Percentiles rank a stretch among this genome's conserved stretches.
Conservation (phyloP, 1,140 invertebrate species). For the Chironomus tepperi region DNA sequence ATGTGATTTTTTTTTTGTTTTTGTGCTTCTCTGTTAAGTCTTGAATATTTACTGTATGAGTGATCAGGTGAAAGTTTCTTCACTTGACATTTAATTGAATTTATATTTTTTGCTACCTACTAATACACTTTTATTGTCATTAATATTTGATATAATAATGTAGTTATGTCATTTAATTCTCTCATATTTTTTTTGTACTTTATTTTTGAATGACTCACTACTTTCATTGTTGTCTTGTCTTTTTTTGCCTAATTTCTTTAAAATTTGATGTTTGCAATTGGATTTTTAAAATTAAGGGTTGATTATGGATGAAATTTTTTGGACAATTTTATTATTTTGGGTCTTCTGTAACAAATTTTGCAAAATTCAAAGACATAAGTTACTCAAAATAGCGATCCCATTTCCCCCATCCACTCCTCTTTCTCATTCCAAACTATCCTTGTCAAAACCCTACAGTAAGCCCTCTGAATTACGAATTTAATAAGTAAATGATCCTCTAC, state of each 20-base stretch:
- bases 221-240: background rate
- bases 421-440: too few relatives aligned
- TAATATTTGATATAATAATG: background rate
- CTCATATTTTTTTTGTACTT: too few relatives aligned
- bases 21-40: background rate
- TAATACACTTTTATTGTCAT: conserved; percentile 4
- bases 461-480: too few relatives aligned
- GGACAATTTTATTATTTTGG: too few relatives aligned
- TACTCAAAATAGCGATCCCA: too few relatives aligned
- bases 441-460: too few relatives aligned
- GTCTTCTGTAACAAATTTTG: too few relatives aligned
- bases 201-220: background rate
- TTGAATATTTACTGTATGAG: background rate
- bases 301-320: background rate
- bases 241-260: too few relatives aligned
- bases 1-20: background rate
- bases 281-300: background rate
- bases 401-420: too few relatives aligned
- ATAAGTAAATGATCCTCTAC: too few relatives aligned
- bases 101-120: background rate
- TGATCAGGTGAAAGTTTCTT: conserved; percentile 7
- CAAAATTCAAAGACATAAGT: too few relatives aligned
- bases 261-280: background rate
- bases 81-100: background rate
- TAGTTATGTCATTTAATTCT: too few relatives aligned